Percentiles rank a stretch among this genome's conserved stretches.
phyloP scores from a whole-genome alignment of 2,113 vertebrate species.

The Antennarius striatus region DNA sequence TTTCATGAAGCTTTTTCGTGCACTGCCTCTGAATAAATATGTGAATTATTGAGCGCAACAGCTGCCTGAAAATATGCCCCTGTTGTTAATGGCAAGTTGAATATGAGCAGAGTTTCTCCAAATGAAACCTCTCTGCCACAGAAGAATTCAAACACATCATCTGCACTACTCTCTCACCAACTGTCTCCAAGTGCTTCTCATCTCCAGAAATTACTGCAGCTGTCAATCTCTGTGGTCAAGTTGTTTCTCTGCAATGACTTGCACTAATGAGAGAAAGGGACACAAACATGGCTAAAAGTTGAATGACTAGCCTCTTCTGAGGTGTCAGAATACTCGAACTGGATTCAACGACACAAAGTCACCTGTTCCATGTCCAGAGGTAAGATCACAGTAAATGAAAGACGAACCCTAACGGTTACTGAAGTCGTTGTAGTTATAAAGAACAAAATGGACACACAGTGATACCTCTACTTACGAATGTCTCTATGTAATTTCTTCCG shows the following conservation, averaged over 20 bases:
- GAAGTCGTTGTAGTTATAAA: too few relatives aligned
- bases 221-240: conserved; percentile 6
- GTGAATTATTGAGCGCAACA: conserved; percentile 54
- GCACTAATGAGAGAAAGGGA: neutral
- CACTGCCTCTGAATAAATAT: conserved; percentile 35
- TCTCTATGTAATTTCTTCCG: too few relatives aligned
- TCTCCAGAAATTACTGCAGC: neutral
- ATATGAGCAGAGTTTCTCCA: conserved; percentile 20
- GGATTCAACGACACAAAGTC: too few relatives aligned
- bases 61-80: conserved; percentile 45
- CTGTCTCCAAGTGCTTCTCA: conserved; percentile 11
- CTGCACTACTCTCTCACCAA: neutral
- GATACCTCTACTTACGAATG: too few relatives aligned
- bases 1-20: conserved; percentile 28
- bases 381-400: too few relatives aligned
- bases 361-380: too few relatives aligned
- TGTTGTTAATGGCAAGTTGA: conserved; percentile 42
- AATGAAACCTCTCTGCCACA: conserved; percentile 8
- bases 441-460: too few relatives aligned
- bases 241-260: neutral
- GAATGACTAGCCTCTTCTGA: neutral
- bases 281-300: neutral
- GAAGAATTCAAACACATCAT: neutral
- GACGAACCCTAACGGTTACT: too few relatives aligned
- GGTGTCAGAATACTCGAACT: too few relatives aligned